A percentile compares a stretch with the other conserved stretches of the same genome.
These are phyloP conservation scores for Chelonoidis abingdonii DNA, from an alignment of 2,113 vertebrate genomes.

Conservation along the genomic window DNA sequence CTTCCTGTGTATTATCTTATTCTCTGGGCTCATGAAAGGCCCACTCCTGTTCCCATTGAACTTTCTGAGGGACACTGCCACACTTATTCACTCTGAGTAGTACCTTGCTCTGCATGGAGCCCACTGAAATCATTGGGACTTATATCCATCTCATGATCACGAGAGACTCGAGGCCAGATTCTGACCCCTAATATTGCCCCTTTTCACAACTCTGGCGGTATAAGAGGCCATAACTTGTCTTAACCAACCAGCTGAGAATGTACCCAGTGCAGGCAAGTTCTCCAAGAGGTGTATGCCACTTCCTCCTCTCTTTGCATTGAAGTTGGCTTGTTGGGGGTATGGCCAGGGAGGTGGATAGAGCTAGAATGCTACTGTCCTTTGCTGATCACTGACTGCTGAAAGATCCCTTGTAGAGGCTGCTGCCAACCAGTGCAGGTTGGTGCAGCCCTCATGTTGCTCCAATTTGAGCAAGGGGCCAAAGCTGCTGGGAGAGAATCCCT, in stretches of 20 bases:
- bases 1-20: neutral
- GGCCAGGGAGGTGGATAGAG: too few relatives aligned
- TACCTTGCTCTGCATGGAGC: neutral
- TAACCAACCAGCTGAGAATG: rapidly evolving
- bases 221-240: neutral
- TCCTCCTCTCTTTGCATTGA: neutral
- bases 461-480: neutral
- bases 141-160: neutral
- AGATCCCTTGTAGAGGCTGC: neutral
- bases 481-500: neutral
- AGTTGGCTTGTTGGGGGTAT: neutral
- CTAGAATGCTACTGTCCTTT: too few relatives aligned
- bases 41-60: neutral
- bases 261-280: neutral
- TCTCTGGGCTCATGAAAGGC: neutral
- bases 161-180: neutral
- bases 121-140: neutral
- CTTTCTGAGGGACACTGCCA: neutral
- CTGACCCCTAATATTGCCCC: neutral
- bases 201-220: neutral
- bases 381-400: neutral
- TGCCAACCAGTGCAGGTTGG: neutral
- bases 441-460: neutral
- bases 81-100: neutral
- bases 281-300: neutral